Evolutionary conservation across 2,888 invertebrate genomes (phyloP), one percentile per base, ranked within the genome.

Genomic region (Auanema sp.): DNA sequence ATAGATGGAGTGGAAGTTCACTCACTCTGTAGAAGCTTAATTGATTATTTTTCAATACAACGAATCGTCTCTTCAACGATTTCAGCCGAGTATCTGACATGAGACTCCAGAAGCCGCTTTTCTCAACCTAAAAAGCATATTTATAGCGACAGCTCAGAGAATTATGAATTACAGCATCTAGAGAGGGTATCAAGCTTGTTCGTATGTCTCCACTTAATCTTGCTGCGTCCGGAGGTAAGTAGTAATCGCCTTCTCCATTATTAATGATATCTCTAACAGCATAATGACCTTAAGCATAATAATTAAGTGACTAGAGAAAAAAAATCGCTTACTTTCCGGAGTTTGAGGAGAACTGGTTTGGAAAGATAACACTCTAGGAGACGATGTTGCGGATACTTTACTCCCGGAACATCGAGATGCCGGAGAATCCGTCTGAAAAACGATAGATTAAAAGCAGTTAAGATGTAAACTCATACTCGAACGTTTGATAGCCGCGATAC

Each of bases 31-130:
- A 96, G 84, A 96, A 95, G 0, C 90, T 91, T 2, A 97, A 87
- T 0, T 90, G 90, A 49, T 94, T 94, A 85, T 94, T 93, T 84
- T 92, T 92, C 14, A 97, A 87, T 2, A 95, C 92, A 83, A 96
- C 96, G 92, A 93, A 97, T 79, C 95, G 88, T 83, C 94, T 91
- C 78, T 93, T 88, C 94, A 96, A 94, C 0, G 94, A 95, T 87
- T 95, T 96, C 24, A 96, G 87, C 84, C 95, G 93, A 60, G 66
- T 76, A 23, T 96, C 96, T 21, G 95, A 94, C 74, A 92, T 87
- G 84, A 92, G 92, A 49, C 92, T 92, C 49, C 93, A 87, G 83
- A 92, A 92, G 0, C 93, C 93, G 77, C 88, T 89, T 86, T 94
- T 94, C 84, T 95, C 95, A 41, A 76, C 62, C 69, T 78, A 52